Evolutionary conservation across 2,113 vertebrate species (phyloP), one percentile per base, ranked within the genome.

Genomic region (Mirounga angustirostris): DNA sequence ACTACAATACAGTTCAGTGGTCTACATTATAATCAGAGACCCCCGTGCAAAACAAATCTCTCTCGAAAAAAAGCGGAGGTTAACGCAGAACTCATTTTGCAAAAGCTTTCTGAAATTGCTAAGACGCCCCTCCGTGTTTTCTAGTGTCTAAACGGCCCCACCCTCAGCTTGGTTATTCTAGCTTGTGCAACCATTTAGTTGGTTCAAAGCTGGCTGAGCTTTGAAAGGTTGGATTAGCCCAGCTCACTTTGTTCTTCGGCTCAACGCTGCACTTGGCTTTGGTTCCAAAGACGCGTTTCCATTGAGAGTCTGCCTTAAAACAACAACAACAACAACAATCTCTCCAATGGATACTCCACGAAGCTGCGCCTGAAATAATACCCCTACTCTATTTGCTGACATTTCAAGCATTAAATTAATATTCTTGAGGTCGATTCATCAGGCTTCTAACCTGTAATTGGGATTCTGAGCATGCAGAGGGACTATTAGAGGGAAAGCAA

Each of bases 341-440:
- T 22, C 11, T 59, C 92, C 91, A 58, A 89, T 67, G 61, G 19
- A 96, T 69, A 84, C 58, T 92, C 94, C 54, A 87, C n/a, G 18
- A 85, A 91, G 56, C 65, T 50, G 74, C 7, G 8, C 61, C 43
- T 50, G 19, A 50, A 78, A 97, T 93, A 95, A 98, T 86, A 22
- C 40, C 80, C 85, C 61, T 28, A 80, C 9, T 98, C 91, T 98
- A 81, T 97, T 96, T 98, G 40, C 89, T 95, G 94, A 69, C 76
- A 84, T 94, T 97, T 98, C 96, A 98, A 98, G 96, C 98, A 97
- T 98, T 98, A 98, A 97, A 98, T 98, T 98, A 98, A 98, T 97
- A 97, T 98, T 96, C 96, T 97, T 95, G 50, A 93, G 93, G 94
- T 97, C 91, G 58, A 98, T 97, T 98, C 97, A 97, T 97, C 98